Evolutionary conservation across 2,797 vertebrate species (phyloP).

Genomic region (Acanthopagrus latus): DNA sequence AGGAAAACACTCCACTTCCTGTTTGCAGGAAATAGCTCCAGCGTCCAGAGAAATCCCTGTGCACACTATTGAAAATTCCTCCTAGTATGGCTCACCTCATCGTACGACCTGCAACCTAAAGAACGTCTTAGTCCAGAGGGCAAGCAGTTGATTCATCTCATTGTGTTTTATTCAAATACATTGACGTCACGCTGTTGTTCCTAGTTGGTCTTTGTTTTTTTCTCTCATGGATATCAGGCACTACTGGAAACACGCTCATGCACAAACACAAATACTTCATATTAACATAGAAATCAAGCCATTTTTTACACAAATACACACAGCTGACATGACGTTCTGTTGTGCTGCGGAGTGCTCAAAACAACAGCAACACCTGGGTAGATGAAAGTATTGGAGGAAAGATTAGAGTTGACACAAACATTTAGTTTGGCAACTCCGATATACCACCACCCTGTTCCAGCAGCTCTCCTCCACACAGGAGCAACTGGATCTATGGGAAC

Average conservation of each 20-base stretch:
- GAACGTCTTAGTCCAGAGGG: background rate
- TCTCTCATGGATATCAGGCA: background rate
- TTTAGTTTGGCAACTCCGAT: background rate
- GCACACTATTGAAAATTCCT: slow-evolving; percentile 61
- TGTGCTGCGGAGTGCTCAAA: background rate
- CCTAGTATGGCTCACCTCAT: slow-evolving; percentile 35
- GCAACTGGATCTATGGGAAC: slow-evolving; percentile 66
- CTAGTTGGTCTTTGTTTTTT: too few species aligned
- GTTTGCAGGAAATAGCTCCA: slow-evolving; percentile 79
- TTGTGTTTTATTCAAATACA: slow-evolving; percentile 14
- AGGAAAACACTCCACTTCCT: slow-evolving; percentile 86
- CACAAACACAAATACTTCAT: background rate
- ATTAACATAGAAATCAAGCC: background rate
- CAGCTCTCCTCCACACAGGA: slow-evolving; percentile 48
- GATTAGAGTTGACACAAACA: background rate
- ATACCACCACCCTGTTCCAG: slow-evolving; percentile 9
- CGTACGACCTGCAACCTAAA: slow-evolving; percentile 20
- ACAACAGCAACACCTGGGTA: background rate
- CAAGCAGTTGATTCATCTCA: background rate
- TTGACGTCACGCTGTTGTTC: background rate
- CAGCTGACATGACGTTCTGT: background rate
- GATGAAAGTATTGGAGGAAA: background rate
- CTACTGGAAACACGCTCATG: background rate
- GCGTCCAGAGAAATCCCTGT: slow-evolving; percentile 69
- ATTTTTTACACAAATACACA: background rate